Percentiles rank a stretch among this genome's conserved stretches.
Conservation (phyloP, 2,888 invertebrate species). For the Bombylius major region DNA sequence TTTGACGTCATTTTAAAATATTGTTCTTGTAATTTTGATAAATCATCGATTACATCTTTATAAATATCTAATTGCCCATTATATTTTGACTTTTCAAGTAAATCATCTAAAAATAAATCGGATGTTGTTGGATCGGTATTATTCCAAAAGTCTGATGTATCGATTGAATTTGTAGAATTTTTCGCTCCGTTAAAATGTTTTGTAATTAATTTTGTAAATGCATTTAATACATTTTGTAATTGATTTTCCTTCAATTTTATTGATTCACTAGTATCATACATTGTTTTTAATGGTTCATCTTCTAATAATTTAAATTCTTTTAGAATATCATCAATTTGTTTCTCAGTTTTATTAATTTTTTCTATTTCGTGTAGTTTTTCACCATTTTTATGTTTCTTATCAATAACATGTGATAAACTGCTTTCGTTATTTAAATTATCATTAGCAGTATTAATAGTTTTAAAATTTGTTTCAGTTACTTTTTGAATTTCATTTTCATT, state of each 20-base stretch:
- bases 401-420: neutral
- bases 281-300: neutral
- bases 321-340: neutral
- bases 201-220: neutral
- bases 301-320: neutral
- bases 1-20: slow-evolving; percentile 24
- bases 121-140: neutral
- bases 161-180: neutral
- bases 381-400: neutral
- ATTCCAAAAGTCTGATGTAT: neutral
- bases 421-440: neutral
- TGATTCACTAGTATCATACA: neutral
- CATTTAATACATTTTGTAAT: neutral
- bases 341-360: neutral
- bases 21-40: neutral
- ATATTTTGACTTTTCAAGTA: neutral
- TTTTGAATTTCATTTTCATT: neutral
- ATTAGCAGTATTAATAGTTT: neutral
- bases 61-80: neutral
- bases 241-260: neutral
- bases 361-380: neutral
- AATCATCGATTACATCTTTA: neutral
- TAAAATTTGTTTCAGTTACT: neutral
- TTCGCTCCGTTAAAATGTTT: neutral
- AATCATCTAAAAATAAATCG: neutral